These are phyloP conservation scores for Corbicula japonica DNA, from an alignment of 2,888 invertebrate species.

Conservation along the genomic window DNA sequence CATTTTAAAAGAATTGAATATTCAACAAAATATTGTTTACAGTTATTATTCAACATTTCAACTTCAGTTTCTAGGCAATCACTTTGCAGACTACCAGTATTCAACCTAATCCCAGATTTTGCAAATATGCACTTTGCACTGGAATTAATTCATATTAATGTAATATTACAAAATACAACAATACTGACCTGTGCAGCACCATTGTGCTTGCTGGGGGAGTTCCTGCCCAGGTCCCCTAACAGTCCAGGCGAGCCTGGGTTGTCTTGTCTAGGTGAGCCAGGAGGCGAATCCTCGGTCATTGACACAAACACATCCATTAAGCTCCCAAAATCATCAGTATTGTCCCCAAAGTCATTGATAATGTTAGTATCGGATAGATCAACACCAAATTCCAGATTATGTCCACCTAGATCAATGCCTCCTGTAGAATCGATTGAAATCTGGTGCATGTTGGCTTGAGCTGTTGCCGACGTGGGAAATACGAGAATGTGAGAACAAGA, in stretches of 20 bases:
- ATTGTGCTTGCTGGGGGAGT: constrained; percentile 74
- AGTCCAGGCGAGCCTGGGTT: constrained; percentile 78
- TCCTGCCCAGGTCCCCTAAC: constrained; percentile 70
- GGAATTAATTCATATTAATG: too few relatives aligned
- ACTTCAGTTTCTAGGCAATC: too few relatives aligned
- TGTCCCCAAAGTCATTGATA: constrained; percentile 67
- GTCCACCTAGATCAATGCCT: constrained; percentile 73
- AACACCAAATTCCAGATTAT: constrained; percentile 66
- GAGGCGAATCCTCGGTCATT: constrained; percentile 70
- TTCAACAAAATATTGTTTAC: too few relatives aligned
- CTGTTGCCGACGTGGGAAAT: constrained; percentile 93
- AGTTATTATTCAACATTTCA: too few relatives aligned
- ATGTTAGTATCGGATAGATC: constrained; percentile 64
- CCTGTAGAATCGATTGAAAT: constrained; percentile 72
- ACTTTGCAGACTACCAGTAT: too few relatives aligned
- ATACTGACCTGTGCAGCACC: constrained; percentile 72
- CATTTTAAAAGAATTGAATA: too few relatives aligned
- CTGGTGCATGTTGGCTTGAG: constrained; percentile 80
- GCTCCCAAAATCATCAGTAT: constrained; percentile 66
- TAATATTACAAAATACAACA: neutral
- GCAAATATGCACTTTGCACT: too few relatives aligned
- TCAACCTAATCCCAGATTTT: too few relatives aligned
- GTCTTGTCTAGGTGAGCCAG: constrained; percentile 62
- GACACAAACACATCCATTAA: constrained; percentile 74
- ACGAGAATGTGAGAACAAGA: constrained; percentile 99